Percentiles rank a stretch among this genome's conserved stretches.
Conservation (phyloP, 1,140 invertebrate genomes). For the Musca vetustissima region DNA sequence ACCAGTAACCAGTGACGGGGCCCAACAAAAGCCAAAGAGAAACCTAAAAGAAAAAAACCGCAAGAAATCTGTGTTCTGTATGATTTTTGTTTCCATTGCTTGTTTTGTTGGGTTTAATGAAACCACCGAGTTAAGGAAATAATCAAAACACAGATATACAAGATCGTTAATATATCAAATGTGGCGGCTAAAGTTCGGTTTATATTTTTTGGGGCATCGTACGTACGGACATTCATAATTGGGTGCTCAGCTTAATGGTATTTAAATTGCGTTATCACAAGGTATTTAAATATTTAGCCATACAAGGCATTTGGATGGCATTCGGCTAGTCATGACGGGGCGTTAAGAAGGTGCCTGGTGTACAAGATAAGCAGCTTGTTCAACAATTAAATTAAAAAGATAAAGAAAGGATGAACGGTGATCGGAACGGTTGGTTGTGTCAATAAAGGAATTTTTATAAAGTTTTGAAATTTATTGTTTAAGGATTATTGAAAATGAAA, state of each 20-base stretch:
- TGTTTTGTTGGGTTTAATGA: background rate
- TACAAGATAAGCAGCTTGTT: slow-evolving; percentile 22
- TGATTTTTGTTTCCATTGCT: no score
- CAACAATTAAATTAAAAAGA: slow-evolving; percentile 11
- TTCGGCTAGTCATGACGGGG: background rate
- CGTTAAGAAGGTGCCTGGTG: background rate
- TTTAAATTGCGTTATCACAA: slow-evolving; percentile 32
- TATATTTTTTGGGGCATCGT: slow-evolving; percentile 1
- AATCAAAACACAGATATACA: slow-evolving; percentile 21
- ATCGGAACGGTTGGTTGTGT: no score
- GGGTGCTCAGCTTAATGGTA: slow-evolving; percentile 33
- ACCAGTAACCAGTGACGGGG: background rate
- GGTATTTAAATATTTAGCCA: slow-evolving; percentile 29
- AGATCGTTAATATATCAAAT: slow-evolving; percentile 21
- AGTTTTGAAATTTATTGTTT: no score
- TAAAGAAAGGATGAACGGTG: background rate
- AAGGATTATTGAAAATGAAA: no score
- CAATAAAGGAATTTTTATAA: no score
- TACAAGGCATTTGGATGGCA: no score
- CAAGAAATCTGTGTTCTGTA: no score
- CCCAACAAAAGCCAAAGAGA: slow-evolving; percentile 4
- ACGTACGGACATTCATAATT: slow-evolving; percentile 26
- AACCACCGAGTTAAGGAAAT: slow-evolving; percentile 7
- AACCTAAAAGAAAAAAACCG: background rate
- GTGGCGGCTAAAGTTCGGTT: slow-evolving; percentile 5